Conservation (phyloP, 2,888 invertebrate genomes). For the Bedellia somnulentella region DNA sequence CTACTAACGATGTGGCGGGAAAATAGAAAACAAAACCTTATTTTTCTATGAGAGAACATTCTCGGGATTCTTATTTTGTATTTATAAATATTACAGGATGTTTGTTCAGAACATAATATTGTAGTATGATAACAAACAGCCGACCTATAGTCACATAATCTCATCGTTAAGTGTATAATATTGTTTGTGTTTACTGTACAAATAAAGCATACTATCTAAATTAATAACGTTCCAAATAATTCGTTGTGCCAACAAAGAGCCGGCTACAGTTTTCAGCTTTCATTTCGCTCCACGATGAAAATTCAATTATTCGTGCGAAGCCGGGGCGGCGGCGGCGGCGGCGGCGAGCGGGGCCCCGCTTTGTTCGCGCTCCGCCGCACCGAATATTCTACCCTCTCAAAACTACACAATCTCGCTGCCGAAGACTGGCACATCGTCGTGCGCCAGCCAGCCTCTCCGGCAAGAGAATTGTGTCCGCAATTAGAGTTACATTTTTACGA, state of each 20-base stretch:
- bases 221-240: constrained; percentile 54
- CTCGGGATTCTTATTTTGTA: too few species aligned
- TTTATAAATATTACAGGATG: too few species aligned
- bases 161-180: too few species aligned
- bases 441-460: constrained; percentile 26
- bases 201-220: constrained; percentile 34
- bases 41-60: too few species aligned
- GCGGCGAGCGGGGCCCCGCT: constrained; percentile 27
- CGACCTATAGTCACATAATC: too few species aligned
- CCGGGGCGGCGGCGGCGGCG: constrained; percentile 30
- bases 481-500: constrained; percentile 59
- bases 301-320: constrained; percentile 57
- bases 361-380: constrained; percentile 34
- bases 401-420: constrained; percentile 16
- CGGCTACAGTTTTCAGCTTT: constrained; percentile 55
- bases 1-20: too few species aligned
- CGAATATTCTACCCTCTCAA: constrained; percentile 35
- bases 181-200: too few species aligned
- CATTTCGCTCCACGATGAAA: constrained; percentile 57
- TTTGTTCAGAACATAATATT: too few species aligned
- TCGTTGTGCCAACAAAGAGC: constrained; percentile 50
- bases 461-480: constrained; percentile 48
- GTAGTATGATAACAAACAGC: too few species aligned
- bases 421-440: constrained; percentile 13
- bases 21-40: too few species aligned